Evolutionary conservation across 2,113 vertebrate species (phyloP).

Genomic region (Aegotheles bennettii): DNA sequence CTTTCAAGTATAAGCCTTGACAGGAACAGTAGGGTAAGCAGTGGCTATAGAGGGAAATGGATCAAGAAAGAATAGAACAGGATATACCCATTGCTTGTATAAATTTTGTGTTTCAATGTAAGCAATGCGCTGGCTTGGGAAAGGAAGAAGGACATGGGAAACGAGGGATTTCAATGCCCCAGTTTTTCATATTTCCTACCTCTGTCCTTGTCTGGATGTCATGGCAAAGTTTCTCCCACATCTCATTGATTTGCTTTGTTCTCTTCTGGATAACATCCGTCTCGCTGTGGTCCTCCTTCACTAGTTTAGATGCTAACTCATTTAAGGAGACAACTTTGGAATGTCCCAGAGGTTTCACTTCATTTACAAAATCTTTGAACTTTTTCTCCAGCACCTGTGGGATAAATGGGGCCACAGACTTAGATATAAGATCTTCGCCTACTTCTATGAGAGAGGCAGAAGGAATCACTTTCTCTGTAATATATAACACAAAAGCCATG

Average conservation of each 20-base stretch:
- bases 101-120: neutral
- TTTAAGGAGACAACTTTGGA: slow-evolving; percentile 74
- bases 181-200: slow-evolving; percentile 62
- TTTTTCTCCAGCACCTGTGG: slow-evolving; percentile 82
- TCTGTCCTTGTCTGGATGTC: slow-evolving; percentile 72
- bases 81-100: neutral
- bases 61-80: neutral
- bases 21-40: neutral
- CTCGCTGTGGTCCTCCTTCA: slow-evolving; percentile 43
- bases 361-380: slow-evolving; percentile 80
- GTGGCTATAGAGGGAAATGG: neutral
- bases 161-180: neutral
- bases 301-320: slow-evolving; percentile 71
- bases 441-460: neutral
- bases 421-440: neutral
- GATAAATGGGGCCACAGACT: neutral
- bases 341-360: slow-evolving; percentile 76
- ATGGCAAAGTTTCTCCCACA: slow-evolving; percentile 78
- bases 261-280: slow-evolving; percentile 64
- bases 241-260: slow-evolving; percentile 58
- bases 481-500: neutral
- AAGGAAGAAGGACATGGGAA: neutral
- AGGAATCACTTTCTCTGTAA: neutral
- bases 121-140: neutral
- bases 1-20: neutral